These are phyloP conservation scores for Saccostrea cuccullata DNA, from an alignment of 1,140 invertebrate species.

Conservation along the genomic window DNA sequence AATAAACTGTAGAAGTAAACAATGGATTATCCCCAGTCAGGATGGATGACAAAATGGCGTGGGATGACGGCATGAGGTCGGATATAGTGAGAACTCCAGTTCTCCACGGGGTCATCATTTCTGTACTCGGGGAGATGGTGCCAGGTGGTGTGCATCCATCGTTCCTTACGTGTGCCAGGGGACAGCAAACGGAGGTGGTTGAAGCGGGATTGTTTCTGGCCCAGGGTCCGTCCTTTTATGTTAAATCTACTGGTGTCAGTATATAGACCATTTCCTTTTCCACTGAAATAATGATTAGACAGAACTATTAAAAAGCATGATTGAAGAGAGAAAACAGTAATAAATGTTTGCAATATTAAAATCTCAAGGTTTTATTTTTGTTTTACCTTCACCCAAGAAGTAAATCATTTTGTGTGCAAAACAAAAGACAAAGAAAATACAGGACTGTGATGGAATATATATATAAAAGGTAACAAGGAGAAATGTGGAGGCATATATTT, in stretches of 20 bases:
- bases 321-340: neutral
- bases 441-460: neutral
- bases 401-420: neutral
- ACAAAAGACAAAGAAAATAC: neutral
- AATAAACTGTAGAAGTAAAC: neutral
- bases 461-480: neutral
- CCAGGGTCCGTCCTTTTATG: conserved; percentile 32
- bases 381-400: neutral
- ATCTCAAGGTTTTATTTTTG: neutral
- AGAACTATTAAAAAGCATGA: neutral
- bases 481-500: neutral
- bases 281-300: neutral
- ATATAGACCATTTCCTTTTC: neutral
- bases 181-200: conserved; percentile 67
- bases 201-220: conserved; percentile 50
- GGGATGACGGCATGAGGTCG: conserved; percentile 63
- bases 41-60: conserved; percentile 72
- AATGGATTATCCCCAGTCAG: conserved; percentile 70
- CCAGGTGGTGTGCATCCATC: conserved; percentile 74
- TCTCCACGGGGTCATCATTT: conserved; percentile 63
- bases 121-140: conserved; percentile 72
- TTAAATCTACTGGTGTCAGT: conserved; percentile 4
- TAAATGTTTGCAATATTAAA: neutral
- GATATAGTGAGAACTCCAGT: conserved; percentile 70
- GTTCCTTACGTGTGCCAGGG: conserved; percentile 64